Evolutionary conservation across 2,888 invertebrate genomes (phyloP).

Genomic region (Nasonovia ribisnigri): DNA sequence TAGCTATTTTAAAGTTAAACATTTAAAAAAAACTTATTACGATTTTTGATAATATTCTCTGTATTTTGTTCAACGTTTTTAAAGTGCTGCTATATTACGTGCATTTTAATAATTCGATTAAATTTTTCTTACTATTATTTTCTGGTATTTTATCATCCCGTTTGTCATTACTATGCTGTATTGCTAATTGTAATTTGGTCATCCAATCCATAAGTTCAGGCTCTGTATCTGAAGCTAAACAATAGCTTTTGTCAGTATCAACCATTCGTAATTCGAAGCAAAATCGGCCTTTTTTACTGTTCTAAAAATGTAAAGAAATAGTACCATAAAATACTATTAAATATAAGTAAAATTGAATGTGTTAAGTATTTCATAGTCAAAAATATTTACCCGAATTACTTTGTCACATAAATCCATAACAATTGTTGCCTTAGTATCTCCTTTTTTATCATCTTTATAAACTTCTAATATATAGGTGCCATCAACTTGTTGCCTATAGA

Average conservation of each 20-base stretch:
- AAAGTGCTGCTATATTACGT: background rate
- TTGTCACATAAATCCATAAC: constrained; percentile 95
- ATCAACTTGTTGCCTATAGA: constrained; percentile 83
- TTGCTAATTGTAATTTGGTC: constrained; percentile 82
- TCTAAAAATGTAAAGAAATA: constrained; percentile 72
- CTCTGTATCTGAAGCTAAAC: constrained; percentile 89
- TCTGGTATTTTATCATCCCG: constrained; percentile 73
- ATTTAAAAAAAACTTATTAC: background rate
- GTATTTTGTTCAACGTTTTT: background rate
- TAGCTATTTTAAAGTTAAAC: background rate
- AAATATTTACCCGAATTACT: constrained; percentile 79
- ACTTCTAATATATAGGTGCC: constrained; percentile 92
- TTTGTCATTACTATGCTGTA: constrained; percentile 87
- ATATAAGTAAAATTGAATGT: background rate
- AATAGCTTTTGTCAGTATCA: constrained; percentile 86
- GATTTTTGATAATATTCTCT: background rate
- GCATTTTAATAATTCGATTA: background rate
- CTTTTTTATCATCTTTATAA: constrained; percentile 93
- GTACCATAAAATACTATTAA: constrained; percentile 64
- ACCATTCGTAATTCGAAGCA: constrained; percentile 92
- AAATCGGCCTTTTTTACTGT: constrained; percentile 85
- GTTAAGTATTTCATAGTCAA: constrained; percentile 28
- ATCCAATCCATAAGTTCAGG: constrained; percentile 88
- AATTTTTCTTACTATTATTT: constrained; percentile 30
- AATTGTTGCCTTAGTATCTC: constrained; percentile 90